phyloP scores from a whole-genome alignment of 2,797 vertebrate species.

The Mus minutoides region DNA sequence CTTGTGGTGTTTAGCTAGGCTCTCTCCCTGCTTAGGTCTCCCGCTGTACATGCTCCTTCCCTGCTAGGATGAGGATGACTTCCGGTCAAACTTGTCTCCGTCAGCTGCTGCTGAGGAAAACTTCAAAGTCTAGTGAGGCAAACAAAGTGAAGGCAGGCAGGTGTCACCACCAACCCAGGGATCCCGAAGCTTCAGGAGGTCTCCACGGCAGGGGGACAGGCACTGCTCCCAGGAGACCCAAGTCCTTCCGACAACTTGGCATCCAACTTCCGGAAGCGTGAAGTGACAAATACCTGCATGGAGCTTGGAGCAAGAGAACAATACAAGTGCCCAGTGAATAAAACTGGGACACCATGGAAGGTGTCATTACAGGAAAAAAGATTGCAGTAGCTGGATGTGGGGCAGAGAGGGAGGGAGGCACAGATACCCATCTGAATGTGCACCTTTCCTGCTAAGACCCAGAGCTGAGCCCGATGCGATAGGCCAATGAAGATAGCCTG shows the following conservation, averaged over 20 bases:
- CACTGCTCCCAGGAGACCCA: background rate
- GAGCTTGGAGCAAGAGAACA: background rate
- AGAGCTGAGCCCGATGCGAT: background rate
- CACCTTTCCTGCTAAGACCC: background rate
- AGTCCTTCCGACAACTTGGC: background rate
- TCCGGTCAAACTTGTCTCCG: background rate
- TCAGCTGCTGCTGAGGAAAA: background rate
- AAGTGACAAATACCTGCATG: background rate
- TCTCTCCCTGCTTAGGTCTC: background rate
- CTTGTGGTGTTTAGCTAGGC: background rate
- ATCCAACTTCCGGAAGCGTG: background rate
- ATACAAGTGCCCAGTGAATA: background rate
- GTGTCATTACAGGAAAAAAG: slow-evolving; percentile 57
- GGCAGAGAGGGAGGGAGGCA: background rate
- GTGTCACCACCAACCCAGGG: background rate
- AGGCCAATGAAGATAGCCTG: background rate
- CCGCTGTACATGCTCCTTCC: accelerated
- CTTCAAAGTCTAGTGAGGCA: accelerated
- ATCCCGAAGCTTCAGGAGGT: background rate
- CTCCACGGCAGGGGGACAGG: background rate
- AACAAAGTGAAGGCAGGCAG: background rate
- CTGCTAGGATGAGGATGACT: too few relatives aligned
- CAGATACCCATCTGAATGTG: background rate
- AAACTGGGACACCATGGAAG: slow-evolving; percentile 44
- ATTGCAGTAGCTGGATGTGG: background rate